phyloP scores from a whole-genome alignment of 2,797 vertebrate genomes.

The Syndactyla subalaris region DNA sequence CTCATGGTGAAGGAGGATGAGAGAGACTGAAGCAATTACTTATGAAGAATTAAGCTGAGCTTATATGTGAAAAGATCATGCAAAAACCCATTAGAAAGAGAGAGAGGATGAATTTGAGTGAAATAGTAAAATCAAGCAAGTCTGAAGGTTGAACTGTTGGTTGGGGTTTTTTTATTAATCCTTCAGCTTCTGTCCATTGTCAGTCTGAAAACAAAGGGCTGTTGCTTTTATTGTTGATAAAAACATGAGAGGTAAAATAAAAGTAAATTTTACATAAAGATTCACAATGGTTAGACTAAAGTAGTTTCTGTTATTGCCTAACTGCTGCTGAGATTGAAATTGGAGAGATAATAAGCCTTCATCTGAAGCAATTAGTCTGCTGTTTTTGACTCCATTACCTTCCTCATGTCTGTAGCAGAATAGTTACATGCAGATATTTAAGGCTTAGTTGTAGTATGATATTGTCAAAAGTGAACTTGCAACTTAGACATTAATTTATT shows the following conservation, averaged over 20 bases:
- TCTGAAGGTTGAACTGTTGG: not conserved
- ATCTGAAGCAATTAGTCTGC: constrained; percentile 41
- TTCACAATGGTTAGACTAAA: not conserved
- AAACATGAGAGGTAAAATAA: not conserved
- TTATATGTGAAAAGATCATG: not conserved
- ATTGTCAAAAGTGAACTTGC: constrained; percentile 3
- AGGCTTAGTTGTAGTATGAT: not conserved
- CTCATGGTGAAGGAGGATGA: not conserved
- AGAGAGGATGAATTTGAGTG: not conserved
- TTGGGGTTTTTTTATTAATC: not conserved
- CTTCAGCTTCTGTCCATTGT: not conserved
- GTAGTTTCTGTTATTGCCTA: not conserved
- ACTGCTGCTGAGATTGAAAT: not conserved
- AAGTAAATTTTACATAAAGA: not conserved
- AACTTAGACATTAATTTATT: not conserved
- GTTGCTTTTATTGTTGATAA: not conserved
- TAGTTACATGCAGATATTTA: not conserved
- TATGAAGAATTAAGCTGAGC: not conserved
- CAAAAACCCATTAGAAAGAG: not conserved
- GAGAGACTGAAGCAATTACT: not conserved
- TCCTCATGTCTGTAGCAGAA: not conserved
- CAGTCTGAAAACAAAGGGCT: not conserved
- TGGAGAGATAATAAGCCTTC: constrained; percentile 6
- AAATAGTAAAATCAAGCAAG: not conserved
- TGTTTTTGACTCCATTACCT: constrained; percentile 41